These are phyloP conservation scores for Forpus xanthops DNA, from an alignment of 2,797 vertebrate species.

Conservation along the genomic window DNA sequence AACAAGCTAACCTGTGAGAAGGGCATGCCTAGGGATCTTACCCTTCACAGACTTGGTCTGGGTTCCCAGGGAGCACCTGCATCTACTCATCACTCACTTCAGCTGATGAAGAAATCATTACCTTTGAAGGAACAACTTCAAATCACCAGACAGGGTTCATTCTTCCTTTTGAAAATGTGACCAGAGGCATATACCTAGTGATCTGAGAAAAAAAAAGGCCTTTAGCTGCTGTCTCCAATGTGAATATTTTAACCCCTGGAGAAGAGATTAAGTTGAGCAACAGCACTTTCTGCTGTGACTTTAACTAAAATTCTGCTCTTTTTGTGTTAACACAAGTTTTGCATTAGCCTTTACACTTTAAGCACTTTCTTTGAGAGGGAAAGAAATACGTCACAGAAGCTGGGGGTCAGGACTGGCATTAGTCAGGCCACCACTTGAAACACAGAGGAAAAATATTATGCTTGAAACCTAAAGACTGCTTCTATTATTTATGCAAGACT, in stretches of 20 bases:
- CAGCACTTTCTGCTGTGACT: not conserved
- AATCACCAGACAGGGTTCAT: not conserved
- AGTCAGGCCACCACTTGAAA: not conserved
- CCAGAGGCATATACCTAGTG: not conserved
- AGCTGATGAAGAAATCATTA: not conserved
- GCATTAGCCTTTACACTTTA: not conserved
- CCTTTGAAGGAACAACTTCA: not conserved
- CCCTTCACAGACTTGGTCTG: not conserved
- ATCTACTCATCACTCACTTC: not conserved
- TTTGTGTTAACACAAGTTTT: not conserved
- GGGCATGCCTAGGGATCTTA: not conserved
- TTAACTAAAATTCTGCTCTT: not conserved
- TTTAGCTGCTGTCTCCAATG: not conserved
- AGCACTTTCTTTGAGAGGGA: not conserved
- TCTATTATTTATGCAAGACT: not conserved
- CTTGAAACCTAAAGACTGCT: not conserved
- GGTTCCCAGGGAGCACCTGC: not conserved
- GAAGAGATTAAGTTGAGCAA: not conserved
- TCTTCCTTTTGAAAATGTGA: not conserved
- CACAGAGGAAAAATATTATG: not conserved
- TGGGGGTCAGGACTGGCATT: not conserved
- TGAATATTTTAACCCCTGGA: not conserved
- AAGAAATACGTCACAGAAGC: not conserved
- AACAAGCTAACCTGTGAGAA: not conserved
- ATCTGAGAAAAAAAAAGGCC: constrained; percentile 6